A percentile compares a stretch with the other conserved stretches of the same genome.
Evolutionary conservation across 2,888 invertebrate genomes (phyloP).

Genomic region (Timema podura): DNA sequence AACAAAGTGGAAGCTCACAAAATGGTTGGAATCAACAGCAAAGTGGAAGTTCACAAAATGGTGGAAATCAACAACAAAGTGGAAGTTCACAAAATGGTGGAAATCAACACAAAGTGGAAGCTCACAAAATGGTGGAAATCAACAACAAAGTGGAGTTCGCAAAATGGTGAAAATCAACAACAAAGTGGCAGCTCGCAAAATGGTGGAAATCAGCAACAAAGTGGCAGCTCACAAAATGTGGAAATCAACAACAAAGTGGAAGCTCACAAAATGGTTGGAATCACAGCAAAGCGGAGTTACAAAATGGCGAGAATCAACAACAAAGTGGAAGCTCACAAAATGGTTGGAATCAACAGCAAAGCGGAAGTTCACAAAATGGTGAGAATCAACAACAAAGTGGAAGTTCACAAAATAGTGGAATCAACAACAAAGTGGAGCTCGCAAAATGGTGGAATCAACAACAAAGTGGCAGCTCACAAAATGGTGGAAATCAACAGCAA

Average conservation of each 20-base stretch:
- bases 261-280: neutral
- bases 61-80: no score
- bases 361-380: neutral
- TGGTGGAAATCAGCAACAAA: neutral
- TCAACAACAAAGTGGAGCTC: no score
- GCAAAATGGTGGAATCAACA: neutral
- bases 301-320: constrained; percentile 15
- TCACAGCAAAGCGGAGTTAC: neutral
- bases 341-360: constrained; percentile 10
- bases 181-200: neutral
- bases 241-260: neutral
- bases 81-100: no score
- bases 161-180: neutral
- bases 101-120: neutral
- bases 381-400: constrained; percentile 14
- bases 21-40: neutral
- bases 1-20: neutral
- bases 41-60: neutral
- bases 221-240: neutral
- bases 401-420: no score
- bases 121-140: neutral
- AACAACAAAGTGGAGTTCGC: neutral
- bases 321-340: constrained; percentile 14
- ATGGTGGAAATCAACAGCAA: neutral
- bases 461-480: neutral